These are phyloP conservation scores for Troides oblongomaculatus DNA, from an alignment of 2,888 invertebrate genomes.

Conservation along the genomic window DNA sequence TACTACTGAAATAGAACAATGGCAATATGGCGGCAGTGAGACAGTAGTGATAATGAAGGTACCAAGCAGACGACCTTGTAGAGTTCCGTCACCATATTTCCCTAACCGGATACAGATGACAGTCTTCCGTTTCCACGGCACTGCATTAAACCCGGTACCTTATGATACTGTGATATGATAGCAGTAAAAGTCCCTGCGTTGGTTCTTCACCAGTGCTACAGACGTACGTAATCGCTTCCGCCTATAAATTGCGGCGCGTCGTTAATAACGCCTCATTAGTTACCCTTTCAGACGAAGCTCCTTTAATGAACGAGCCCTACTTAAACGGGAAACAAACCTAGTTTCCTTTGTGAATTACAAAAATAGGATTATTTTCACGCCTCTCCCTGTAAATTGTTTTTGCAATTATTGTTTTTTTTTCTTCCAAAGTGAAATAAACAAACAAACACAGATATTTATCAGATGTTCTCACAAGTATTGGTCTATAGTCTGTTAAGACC, in stretches of 20 bases:
- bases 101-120: too few relatives aligned
- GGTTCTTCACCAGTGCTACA: too few relatives aligned
- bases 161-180: too few relatives aligned
- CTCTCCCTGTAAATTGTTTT: conserved; percentile 3
- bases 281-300: conserved; percentile 25
- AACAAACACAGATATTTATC: too few relatives aligned
- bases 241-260: background rate
- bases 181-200: too few relatives aligned
- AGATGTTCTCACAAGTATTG: background rate
- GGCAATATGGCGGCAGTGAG: too few relatives aligned
- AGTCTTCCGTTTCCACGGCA: too few relatives aligned
- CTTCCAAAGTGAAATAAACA: background rate
- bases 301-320: conserved; percentile 19
- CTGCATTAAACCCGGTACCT: too few relatives aligned
- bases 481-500: background rate
- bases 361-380: conserved; percentile 16
- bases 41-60: too few relatives aligned
- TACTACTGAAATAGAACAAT: too few relatives aligned
- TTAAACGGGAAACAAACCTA: conserved; percentile 20
- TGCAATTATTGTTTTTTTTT: background rate
- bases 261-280: conserved; percentile 25
- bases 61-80: too few relatives aligned
- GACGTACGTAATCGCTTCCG: conserved; percentile 2
- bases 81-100: background rate
- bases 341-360: conserved; percentile 24